Evolutionary conservation across 2,113 vertebrate species (phyloP), one percentile per base, ranked within the genome.

Genomic region (Atractosteus spatula): DNA sequence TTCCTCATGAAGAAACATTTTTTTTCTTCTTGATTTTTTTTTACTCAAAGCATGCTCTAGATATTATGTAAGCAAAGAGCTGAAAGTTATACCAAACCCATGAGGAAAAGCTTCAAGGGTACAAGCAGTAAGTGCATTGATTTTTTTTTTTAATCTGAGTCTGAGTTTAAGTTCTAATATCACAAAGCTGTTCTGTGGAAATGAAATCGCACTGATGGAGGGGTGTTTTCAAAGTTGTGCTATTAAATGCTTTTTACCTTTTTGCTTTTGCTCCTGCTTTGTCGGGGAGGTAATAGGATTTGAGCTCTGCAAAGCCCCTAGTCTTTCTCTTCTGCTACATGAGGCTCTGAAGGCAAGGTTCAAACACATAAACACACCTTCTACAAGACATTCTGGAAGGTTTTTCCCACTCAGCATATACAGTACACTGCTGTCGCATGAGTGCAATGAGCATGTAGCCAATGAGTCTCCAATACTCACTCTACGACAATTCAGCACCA

Each of bases 401-500:
- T 47, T 17, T 69, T 55, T 29, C 17, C 41, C 44, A 54, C 51
- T 69, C 57, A 17, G 16, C 57, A 55, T 29, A 29, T 29, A 29
- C 29, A 29, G 29, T 29, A 29, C 29, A 2, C 29, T 29, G 29
- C 29, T 29, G 29, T 29, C 29, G 29, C 29, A 1, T 29, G 29
- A 29, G 29, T 29, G 29, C 29, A 29, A 29, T 29, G 29, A 29
- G 29, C 29, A 29, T 29, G 29, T 29, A 54, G 45, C 17, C 5
- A 1, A n/a, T 29, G 43, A 8, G 57, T 62, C 67, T 42, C 12
- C 42, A 41, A 17, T 63, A 29, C 5, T 29, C 47, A 12, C 55
- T 75, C 42, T 8, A 3, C 3, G 63, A 67, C 14, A 16, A 17
- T 76, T 76, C 74, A 76, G 74, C 69, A 76, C 74, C 69, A 71